Percentiles rank a stretch among this genome's conserved stretches.
Evolutionary conservation across 2,888 invertebrate species (phyloP).

Genomic region (Ornithoptera priamus): DNA sequence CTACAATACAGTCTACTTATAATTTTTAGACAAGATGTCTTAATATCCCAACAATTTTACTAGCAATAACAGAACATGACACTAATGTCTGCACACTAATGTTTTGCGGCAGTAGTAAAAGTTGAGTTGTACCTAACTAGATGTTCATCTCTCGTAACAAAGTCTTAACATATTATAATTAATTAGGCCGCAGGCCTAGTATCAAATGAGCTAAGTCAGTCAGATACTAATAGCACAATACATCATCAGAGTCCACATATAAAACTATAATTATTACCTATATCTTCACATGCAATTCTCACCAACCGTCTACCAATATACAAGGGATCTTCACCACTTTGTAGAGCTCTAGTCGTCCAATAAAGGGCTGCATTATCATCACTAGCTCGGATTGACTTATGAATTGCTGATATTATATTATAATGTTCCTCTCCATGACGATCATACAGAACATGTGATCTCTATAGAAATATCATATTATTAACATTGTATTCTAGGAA

Average conservation of each 20-base stretch:
- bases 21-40: too few species aligned
- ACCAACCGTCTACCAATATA: conserved; percentile 88
- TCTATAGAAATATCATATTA: conserved; percentile 56
- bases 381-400: conserved; percentile 90
- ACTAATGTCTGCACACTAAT: too few species aligned
- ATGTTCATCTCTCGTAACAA: too few species aligned
- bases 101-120: too few species aligned
- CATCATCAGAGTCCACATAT: not conserved
- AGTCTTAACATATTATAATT: too few species aligned
- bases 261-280: conserved; percentile 71
- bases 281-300: conserved; percentile 87
- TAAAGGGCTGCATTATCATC: conserved; percentile 90
- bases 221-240: too few species aligned
- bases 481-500: not conserved
- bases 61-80: too few species aligned
- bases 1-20: too few species aligned
- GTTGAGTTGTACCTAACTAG: too few species aligned
- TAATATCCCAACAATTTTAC: too few species aligned
- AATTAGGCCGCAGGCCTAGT: too few species aligned
- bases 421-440: conserved; percentile 91
- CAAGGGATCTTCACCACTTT: conserved; percentile 89
- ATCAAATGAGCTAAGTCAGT: too few species aligned
- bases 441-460: conserved; percentile 89
- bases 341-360: conserved; percentile 89
- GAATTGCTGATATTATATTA: conserved; percentile 89